Percentiles rank a stretch among this genome's conserved stretches.
phyloP scores from a whole-genome alignment of 2,888 invertebrate species.

The Callyntrura guangdongensis region DNA sequence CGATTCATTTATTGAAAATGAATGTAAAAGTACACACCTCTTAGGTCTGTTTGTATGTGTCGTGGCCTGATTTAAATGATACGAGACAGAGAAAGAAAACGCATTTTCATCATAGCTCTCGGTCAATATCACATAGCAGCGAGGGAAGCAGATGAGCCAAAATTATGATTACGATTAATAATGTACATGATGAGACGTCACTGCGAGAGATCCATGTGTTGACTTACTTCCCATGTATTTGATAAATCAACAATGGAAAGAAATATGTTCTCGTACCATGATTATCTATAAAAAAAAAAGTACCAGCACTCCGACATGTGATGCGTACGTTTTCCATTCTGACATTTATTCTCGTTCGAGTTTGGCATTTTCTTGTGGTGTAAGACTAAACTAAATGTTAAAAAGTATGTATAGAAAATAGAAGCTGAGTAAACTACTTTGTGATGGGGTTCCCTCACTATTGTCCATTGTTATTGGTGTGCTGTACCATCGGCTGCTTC shows the following conservation, averaged over 20 bases:
- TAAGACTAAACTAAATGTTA: conserved; percentile 1
- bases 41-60: background rate
- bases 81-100: conserved; percentile 16
- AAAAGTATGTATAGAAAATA: background rate
- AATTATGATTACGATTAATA: conserved; percentile 69
- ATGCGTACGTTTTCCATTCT: conserved; percentile 23
- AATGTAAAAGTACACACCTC: background rate
- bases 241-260: conserved; percentile 69
- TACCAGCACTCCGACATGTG: conserved; percentile 6
- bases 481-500: conserved; percentile 32
- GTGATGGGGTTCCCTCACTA: conserved; percentile 29
- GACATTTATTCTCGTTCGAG: conserved; percentile 70
- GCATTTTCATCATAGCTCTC: background rate
- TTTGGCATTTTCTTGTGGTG: conserved; percentile 61
- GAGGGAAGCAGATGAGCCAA: conserved; percentile 1
- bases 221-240: conserved; percentile 68
- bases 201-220: conserved; percentile 63
- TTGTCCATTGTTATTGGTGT: conserved; percentile 60
- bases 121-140: background rate
- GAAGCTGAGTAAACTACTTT: background rate
- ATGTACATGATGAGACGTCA: conserved; percentile 63
- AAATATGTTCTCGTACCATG: conserved; percentile 9
- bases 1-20: conserved; percentile 66
- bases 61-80: conserved; percentile 50
- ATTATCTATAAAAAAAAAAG: conserved; percentile 46